Evolutionary conservation across 2,888 invertebrate species (phyloP), one percentile per base, ranked within the genome.

Genomic region (Heliconius ethilla): DNA sequence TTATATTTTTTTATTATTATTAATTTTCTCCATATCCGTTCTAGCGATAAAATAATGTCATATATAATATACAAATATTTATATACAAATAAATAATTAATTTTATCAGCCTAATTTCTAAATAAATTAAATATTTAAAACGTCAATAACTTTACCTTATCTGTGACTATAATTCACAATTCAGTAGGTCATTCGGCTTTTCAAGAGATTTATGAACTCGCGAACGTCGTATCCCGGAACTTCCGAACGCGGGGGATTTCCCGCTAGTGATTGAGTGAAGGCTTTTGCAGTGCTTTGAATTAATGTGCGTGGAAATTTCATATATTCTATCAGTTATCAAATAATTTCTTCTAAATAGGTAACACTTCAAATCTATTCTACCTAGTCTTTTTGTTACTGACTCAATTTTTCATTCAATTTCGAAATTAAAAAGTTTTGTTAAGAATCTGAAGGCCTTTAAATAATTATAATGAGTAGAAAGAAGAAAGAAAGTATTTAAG

Each of bases 191-290:
- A 62, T 63, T 74, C 27, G 73, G 40, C 62, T 18, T 63, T 74
- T 74, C 63, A 40, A 37, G 63, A 62, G 73, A 74, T 74, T 74
- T 74, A 74, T 74, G 25, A 74, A 63, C 62, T 72, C 59, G 55
- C 37, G 33, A 59, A 33, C 72, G 37, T 72, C 37, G 59, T 72
- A 72, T 45, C 18, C 74, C 65, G 65, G 74, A 65, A 65, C 37
- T 74, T 74, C 63, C 40, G 40, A 40, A 74, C 22, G 27, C 74
- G 29, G 63, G 65, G 74, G 45, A 65, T 65, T 65, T 74, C 62
- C 65, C 45, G 65, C 18, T 62, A 45, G 63, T 74, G 65, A 45
- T 13, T 29, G 74, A 62, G 1, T 65, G 40, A 74, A 62, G 62
- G 74, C 13, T 22, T 74, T 11, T 25, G 22, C 45, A 27, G 37